A percentile compares a stretch with the other conserved stretches of the same genome.
Conservation (phyloP, 2,888 invertebrate species). For the Dicyrtoma fusca region DNA sequence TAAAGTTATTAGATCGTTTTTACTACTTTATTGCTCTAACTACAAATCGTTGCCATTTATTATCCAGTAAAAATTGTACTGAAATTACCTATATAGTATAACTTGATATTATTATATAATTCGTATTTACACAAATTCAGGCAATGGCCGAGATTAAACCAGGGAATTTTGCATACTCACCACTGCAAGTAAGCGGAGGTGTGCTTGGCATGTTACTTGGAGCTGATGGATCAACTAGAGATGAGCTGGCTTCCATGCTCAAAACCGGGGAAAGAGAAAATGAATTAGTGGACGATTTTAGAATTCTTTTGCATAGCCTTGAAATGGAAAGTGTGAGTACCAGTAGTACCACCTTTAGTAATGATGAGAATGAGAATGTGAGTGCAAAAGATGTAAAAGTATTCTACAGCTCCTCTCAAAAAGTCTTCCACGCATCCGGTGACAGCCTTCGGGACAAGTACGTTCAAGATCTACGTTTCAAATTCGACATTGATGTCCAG, state of each 20-base stretch:
- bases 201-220: slow-evolving; percentile 1
- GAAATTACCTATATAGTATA: too few species aligned
- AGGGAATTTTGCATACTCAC: not conserved
- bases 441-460: slow-evolving; percentile 6
- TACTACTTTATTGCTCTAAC: too few species aligned
- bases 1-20: too few species aligned
- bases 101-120: too few species aligned
- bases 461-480: not conserved
- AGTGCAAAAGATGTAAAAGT: not conserved
- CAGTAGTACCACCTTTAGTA: not conserved
- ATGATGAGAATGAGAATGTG: not conserved
- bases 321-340: too few species aligned
- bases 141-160: not conserved
- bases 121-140: not conserved
- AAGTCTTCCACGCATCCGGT: slow-evolving; percentile 6
- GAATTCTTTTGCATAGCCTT: not conserved
- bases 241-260: not conserved
- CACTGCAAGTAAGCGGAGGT: not conserved
- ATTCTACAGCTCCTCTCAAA: not conserved
- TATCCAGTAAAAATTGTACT: too few species aligned
- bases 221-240: not conserved
- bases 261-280: slow-evolving; percentile 4
- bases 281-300: slow-evolving; percentile 7
- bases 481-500: slow-evolving; percentile 1
- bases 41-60: too few species aligned